Conservation (phyloP, 1,140 invertebrate genomes). For the Drosophila pseudoananassae region DNA sequence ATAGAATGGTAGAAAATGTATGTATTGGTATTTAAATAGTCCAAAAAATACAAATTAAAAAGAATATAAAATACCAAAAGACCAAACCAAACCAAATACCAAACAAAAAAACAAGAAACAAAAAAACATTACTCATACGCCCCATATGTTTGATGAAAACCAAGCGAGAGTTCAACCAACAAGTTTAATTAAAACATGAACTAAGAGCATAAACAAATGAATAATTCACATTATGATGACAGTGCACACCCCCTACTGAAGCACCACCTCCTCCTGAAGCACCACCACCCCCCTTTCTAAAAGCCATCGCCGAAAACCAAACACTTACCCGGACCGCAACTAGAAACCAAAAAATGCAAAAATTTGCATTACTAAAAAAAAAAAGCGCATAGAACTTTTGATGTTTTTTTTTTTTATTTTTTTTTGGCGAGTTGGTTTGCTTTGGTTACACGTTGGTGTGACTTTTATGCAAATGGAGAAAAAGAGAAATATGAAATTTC, state of each 20-base stretch:
- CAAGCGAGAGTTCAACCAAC: constrained; percentile 3
- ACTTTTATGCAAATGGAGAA: constrained; percentile 69
- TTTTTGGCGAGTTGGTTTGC: not conserved
- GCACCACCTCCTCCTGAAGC: not conserved
- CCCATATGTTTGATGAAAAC: constrained; percentile 19
- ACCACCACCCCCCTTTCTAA: not conserved
- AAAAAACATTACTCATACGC: constrained; percentile 29
- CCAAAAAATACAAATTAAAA: not conserved
- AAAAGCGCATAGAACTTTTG: not conserved
- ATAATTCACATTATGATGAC: constrained; percentile 71
- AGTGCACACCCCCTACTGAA: constrained; percentile 5
- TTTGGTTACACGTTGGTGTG: constrained; percentile 10
- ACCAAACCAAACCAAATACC: too few species aligned
- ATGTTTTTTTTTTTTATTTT: not conserved
- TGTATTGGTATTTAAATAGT: too few species aligned
- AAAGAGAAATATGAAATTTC: constrained; percentile 44
- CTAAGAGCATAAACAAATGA: constrained; percentile 72
- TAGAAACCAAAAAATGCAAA: constrained; percentile 23
- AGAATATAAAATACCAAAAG: not conserved
- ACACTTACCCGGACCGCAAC: constrained; percentile 42
- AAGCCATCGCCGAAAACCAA: constrained; percentile 30
- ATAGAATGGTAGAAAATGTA: too few species aligned
- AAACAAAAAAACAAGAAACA: not conserved
- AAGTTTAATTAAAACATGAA: constrained; percentile 74
- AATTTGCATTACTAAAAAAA: constrained; percentile 39